A percentile compares a stretch with the other conserved stretches of the same genome.
Conservation (phyloP, 2,113 vertebrate species). For the Zosterops hypoxanthus region DNA sequence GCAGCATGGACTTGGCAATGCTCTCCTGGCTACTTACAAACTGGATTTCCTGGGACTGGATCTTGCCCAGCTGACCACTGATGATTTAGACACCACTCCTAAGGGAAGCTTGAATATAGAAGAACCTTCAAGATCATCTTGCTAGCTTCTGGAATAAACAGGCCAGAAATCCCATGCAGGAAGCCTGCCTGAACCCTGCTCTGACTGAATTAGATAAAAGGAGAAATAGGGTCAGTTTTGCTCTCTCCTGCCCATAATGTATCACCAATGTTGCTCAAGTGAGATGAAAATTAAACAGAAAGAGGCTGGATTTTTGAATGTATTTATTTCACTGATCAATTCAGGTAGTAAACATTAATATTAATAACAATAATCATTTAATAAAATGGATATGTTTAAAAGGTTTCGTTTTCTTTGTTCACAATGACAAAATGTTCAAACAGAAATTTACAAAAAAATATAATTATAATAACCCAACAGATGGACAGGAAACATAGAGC, state of each 20-base stretch:
- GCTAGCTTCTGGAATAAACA: neutral
- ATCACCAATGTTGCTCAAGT: neutral
- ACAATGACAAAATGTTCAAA: constrained; percentile 70
- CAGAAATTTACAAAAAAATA: constrained; percentile 70
- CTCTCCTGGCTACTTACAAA: neutral
- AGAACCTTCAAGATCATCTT: neutral
- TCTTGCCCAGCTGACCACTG: neutral
- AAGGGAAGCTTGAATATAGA: neutral
- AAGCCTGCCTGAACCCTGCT: neutral
- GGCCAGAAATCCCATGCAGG: neutral
- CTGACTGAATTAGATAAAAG: neutral
- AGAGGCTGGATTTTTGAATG: neutral
- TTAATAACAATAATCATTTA: constrained; percentile 66
- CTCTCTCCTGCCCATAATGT: neutral
- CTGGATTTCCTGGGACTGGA: neutral
- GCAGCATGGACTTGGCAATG: neutral
- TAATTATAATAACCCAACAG: constrained; percentile 25
- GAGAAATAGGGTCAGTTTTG: neutral
- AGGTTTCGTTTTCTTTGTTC: constrained; percentile 58
- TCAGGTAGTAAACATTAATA: constrained; percentile 74
- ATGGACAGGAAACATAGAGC: constrained; percentile 33
- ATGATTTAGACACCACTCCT: neutral
- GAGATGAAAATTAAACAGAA: constrained; percentile 1
- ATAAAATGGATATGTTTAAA: constrained; percentile 73
- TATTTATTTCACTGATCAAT: constrained; percentile 74